Base-by-base conservation (phyloP, 2,797 vertebrate species). In the Synanceia verrucosa region DNA sequence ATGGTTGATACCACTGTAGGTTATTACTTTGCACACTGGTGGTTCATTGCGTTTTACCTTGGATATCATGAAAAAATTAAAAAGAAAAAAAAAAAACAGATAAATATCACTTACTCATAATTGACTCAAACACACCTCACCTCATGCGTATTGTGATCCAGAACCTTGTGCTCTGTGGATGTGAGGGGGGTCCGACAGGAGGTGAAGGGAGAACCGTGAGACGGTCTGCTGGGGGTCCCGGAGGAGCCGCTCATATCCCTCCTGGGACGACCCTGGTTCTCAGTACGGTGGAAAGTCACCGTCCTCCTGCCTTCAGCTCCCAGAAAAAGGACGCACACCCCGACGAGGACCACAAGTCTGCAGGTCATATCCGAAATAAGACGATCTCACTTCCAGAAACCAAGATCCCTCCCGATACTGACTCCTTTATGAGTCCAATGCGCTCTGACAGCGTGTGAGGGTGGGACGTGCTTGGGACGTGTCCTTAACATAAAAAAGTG, bases 61-160 rank as follows among this genome's bases (percentile, higher is more conserved):
- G 2, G 9, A 44, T 12, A 12, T 36, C 3, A 0, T 28, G 16
- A 18, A 34, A 34, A 3, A n/a, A 7, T 12, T 31, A 8, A 8
- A 36, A 14, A n/a, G 28, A 64, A 21, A 6, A 4, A 34, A 2
- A 57, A 4, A 37, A 19, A 19, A n/a, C n/a, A 3, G 6, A 33
- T 18, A 52, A 9, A 29, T 0, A 13, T 43, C 4, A 24, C 10
- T 5, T n/a, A 63, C 2, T 2, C 4, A 28, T 4, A 48, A 29
- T 8, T 59, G 44, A 16, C 19, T 46, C 18, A 33, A 48, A 52
- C 57, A 39, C 57, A 34, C 19, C 83, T 89, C 79, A 94, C 93
- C 91, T 93, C 92, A 3, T 92, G 89, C 2, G 88, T 94, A 11
- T 90, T 94, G 57, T 87, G 55, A 51, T 88, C 86, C 79, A 94